These are phyloP conservation scores for Ptychoptera albimana DNA, from an alignment of 2,888 invertebrate genomes.

Conservation along the genomic window DNA sequence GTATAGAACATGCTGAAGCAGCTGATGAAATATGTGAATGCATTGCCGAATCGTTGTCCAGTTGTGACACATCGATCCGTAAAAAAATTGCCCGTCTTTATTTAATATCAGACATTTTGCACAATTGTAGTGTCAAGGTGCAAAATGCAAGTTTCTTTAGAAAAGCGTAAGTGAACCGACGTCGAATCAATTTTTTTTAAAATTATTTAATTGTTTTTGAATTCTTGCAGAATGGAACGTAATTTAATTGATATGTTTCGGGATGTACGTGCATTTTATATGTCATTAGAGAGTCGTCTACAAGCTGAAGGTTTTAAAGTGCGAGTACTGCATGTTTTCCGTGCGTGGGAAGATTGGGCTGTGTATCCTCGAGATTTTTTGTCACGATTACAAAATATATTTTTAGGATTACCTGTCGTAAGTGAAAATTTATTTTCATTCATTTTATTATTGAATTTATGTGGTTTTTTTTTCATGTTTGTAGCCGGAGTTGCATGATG, in stretches of 20 bases:
- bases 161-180: conserved; percentile 49
- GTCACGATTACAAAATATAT: conserved; percentile 72
- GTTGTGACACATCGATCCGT: conserved; percentile 56
- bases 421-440: conserved; percentile 1
- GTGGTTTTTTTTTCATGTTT: background rate
- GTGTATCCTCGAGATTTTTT: conserved; percentile 90
- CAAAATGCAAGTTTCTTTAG: conserved; percentile 90
- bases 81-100: conserved; percentile 89
- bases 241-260: conserved; percentile 64
- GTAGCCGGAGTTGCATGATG: conserved; percentile 17
- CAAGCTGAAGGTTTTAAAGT: conserved; percentile 95
- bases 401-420: conserved; percentile 52
- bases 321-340: conserved; percentile 73
- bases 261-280: conserved; percentile 54
- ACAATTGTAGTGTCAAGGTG: conserved; percentile 92
- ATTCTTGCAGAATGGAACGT: conserved; percentile 54
- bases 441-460: background rate
- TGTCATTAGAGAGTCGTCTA: conserved; percentile 61
- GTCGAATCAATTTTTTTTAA: background rate
- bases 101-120: conserved; percentile 89
- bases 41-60: conserved; percentile 72
- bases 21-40: conserved; percentile 92
- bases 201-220: background rate
- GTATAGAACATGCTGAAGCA: conserved; percentile 95
- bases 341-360: conserved; percentile 97